Evolutionary conservation across 2,113 vertebrate species (phyloP), one percentile per base, ranked within the genome.

Genomic region (Penelope pileata): DNA sequence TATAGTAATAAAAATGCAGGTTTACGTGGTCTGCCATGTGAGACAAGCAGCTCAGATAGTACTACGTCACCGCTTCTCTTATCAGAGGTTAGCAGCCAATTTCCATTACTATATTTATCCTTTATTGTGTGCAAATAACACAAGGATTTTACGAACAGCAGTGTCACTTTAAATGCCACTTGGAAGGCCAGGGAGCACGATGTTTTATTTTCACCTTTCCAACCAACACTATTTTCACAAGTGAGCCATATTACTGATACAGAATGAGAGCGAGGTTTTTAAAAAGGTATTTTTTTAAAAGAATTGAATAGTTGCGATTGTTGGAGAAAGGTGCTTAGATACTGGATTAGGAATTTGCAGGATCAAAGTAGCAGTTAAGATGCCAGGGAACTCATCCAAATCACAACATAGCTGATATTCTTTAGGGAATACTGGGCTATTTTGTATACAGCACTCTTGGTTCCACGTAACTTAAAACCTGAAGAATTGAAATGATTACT

Each of bases 81-180:
- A 95, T 91, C 95, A 85, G 82, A 79, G 51, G 58, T 83, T 83
- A 90, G 64, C 90, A 92, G 88, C 79, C 78, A 63, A 59, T 85
- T 96, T 94, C 92, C 91, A 92, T 96, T 64, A 38, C 95, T 97
- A 94, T 93, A 96, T 97, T 97, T 96, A 87, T 91, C 95, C 45
- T 88, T 87, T 54, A 79, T 93, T 94, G 77, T 96, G 58, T 96
- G 72, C 90, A 96, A 91, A 93, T 74, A 38, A 17, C 75, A 60
- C 23, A 76, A 48, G 36, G 58, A 84, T 93, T 96, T 94, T 89
- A 88, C 34, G 88, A 88, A 95, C n/a, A 58, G 78, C 68, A 91
- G 63, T 70, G 50, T 76, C 48, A 58, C 82, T 83, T 94, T 78
- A 91, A 94, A 92, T 85, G 85, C n/a, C 8, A 2, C 43, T 73